These are phyloP conservation scores for Scomber colias DNA, from an alignment of 2,113 vertebrate species.

Conservation along the genomic window DNA sequence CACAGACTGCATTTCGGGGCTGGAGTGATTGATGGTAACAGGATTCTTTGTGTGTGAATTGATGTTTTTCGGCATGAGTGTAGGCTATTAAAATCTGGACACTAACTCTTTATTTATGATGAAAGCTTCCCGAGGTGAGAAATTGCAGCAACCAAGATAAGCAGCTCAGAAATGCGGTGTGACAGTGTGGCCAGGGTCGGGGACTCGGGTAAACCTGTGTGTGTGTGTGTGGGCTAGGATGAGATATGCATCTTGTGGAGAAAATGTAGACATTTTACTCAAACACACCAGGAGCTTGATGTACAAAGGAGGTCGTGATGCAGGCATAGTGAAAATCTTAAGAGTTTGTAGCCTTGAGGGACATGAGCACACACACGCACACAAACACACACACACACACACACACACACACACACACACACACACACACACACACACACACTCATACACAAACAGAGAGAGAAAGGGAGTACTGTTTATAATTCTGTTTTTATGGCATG, in stretches of 20 bases:
- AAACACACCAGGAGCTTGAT: conserved; percentile 50
- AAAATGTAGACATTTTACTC: conserved; percentile 56
- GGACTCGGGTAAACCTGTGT: conserved; percentile 19
- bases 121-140: conserved; percentile 50
- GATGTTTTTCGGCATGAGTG: conserved; percentile 23
- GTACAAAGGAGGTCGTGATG: conserved; percentile 52
- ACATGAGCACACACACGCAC: conserved; percentile 10
- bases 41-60: conserved; percentile 3
- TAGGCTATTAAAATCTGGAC: conserved; percentile 54
- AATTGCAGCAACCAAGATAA: conserved; percentile 64
- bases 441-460: conserved; percentile 33
- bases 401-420: too few species aligned
- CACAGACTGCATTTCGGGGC: not conserved
- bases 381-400: not conserved
- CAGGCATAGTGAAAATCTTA: conserved; percentile 54
- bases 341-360: conserved; percentile 53
- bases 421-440: too few species aligned
- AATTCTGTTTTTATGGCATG: conserved; percentile 43
- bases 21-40: not conserved
- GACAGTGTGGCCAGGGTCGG: conserved; percentile 22
- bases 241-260: conserved; percentile 64
- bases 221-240: conserved; percentile 35
- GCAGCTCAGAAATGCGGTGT: conserved; percentile 58
- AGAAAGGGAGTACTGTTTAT: conserved; percentile 37
- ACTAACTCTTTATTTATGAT: conserved; percentile 53